These are phyloP conservation scores for Cynopterus sphinx DNA, from an alignment of 2,797 vertebrate genomes.

Conservation along the genomic window DNA sequence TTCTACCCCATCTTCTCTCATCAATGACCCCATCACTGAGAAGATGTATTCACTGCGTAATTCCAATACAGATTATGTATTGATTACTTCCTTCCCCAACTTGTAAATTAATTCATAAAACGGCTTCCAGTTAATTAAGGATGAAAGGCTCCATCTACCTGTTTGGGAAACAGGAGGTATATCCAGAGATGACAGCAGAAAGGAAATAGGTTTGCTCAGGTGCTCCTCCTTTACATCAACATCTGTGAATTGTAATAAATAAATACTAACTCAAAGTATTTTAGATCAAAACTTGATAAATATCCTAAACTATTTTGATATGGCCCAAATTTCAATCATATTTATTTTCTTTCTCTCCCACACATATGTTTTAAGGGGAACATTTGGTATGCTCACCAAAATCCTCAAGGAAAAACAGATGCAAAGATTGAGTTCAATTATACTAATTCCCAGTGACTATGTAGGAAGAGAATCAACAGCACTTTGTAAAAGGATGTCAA, in stretches of 20 bases:
- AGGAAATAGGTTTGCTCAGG: neutral
- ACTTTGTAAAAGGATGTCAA: neutral
- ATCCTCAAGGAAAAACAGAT: neutral
- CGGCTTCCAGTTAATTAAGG: conserved; percentile 60
- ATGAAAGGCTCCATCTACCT: conserved; percentile 79
- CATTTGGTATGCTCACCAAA: neutral
- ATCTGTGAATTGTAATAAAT: neutral
- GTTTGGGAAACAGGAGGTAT: conserved; percentile 45
- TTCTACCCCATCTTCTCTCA: neutral
- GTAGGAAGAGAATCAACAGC: neutral
- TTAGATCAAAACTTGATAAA: neutral
- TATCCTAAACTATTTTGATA: neutral
- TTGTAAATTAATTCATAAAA: conserved; percentile 44
- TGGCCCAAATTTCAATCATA: neutral
- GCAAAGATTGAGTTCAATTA: neutral
- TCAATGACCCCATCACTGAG: neutral
- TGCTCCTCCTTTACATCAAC: neutral
- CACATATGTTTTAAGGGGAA: neutral
- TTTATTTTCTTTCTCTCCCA: neutral
- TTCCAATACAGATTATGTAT: neutral
- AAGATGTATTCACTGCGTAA: neutral
- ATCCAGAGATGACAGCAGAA: neutral
- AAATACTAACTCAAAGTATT: neutral
- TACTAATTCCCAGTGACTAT: neutral
- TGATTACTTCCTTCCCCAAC: neutral